These are phyloP conservation scores for Anomalospiza imberbis DNA, from an alignment of 2,797 vertebrate species.

Conservation along the genomic window DNA sequence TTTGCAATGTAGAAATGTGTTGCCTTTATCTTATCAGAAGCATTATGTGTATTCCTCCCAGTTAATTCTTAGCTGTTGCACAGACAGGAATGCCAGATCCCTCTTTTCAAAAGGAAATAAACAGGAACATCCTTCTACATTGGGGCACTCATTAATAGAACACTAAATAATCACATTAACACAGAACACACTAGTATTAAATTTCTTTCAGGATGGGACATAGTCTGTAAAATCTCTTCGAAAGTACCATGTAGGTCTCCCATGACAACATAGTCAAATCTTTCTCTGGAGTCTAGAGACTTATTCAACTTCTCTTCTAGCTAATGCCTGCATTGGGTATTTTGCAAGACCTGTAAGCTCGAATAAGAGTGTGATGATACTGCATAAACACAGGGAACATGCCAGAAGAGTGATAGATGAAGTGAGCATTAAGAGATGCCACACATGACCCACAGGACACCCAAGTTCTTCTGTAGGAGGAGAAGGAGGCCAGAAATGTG, in stretches of 20 bases:
- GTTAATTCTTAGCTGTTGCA: neutral
- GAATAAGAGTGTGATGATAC: neutral
- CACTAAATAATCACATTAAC: neutral
- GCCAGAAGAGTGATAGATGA: neutral
- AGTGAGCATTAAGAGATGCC: neutral
- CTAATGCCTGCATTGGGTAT: neutral
- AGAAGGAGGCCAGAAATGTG: neutral
- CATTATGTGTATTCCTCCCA: neutral
- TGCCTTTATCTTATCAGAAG: neutral
- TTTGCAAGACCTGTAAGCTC: neutral
- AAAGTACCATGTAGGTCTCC: neutral
- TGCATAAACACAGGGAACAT: accelerated
- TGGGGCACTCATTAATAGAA: neutral
- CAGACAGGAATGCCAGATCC: neutral
- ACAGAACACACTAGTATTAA: neutral
- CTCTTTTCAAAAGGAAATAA: neutral
- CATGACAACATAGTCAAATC: neutral
- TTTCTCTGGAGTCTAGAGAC: neutral
- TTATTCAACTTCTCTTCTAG: neutral
- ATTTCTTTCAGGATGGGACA: neutral
- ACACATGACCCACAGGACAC: neutral
- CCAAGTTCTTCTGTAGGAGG: neutral
- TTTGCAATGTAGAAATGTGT: neutral
- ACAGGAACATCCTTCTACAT: neutral
- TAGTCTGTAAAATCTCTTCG: neutral